Evolutionary conservation across 1,140 invertebrate species (phyloP), one percentile per base, ranked within the genome.

Genomic region (Drosophila auraria): DNA sequence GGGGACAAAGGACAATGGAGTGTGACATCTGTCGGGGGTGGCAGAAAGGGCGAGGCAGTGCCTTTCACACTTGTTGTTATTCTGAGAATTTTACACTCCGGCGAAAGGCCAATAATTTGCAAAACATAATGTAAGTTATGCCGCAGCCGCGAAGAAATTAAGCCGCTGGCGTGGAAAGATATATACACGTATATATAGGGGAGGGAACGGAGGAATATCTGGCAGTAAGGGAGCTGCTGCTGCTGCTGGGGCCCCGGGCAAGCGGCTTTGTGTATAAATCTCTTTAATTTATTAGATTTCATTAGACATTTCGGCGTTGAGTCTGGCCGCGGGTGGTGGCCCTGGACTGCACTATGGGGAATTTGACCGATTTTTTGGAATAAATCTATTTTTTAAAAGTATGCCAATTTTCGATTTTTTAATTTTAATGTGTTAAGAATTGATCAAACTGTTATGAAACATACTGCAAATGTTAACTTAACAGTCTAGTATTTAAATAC

Each of bases 261-360:
- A 76, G 44, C 77, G 66, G 74, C 75, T 47, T 78, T 81, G 40
- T 89, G 80, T 89, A 84, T 87, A 87, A 87, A 87, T 87, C 84
- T 87, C 81, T 72, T 89, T 89, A 87, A 87, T 87, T 87, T 87
- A 87, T 87, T 87, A 89, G 84, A 87, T 87, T 87, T 87, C 84
- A 87, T 87, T 87, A 87, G 84, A 82, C 70, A 65, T 82, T 77
- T 89, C 65, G 79, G 83, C 76, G 83, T 75, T 83, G 64, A 74
- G 65, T 83, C 44, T 77, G 63, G 77, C 80, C 72, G 60, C 60
- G 70, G 65, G 62, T 38, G 45, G 68, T 77, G 53, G 33, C 23
- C 42, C 47, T 44, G 60, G 33, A 33, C 30, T 20, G 53, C n/a
- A n/a, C n/a, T n/a, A n/a, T n/a, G n/a, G n/a, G n/a, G n/a, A n/a